Evolutionary conservation across 2,113 vertebrate species (phyloP).

Genomic region (Lasiurus borealis): DNA sequence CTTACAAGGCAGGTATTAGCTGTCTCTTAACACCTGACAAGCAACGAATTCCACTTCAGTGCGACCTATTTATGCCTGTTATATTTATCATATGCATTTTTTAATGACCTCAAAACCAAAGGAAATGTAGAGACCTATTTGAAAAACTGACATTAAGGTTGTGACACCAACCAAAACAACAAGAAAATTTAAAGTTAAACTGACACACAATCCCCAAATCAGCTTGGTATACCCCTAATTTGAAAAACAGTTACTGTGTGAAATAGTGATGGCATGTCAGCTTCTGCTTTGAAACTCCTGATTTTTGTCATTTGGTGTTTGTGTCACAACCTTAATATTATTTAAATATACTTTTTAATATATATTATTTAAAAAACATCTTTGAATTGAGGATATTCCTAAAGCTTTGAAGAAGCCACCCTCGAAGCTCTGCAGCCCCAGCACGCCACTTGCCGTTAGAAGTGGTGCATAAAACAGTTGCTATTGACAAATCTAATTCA

Average conservation of each 20-base stretch:
- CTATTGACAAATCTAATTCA: conserved; percentile 91
- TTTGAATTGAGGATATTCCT: conserved; percentile 83
- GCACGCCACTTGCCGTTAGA: conserved; percentile 86
- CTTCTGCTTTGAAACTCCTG: conserved; percentile 84
- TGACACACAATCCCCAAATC: conserved; percentile 86
- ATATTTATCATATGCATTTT: conserved; percentile 75
- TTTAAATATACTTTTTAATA: conserved; percentile 90
- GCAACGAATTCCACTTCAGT: conserved; percentile 55
- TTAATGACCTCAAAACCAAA: conserved; percentile 79
- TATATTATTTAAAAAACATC: conserved; percentile 90
- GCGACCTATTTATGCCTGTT: conserved; percentile 78
- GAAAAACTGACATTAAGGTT: conserved; percentile 85
- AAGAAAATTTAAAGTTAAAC: conserved; percentile 84
- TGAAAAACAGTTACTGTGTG: conserved; percentile 81
- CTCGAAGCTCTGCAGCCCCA: conserved; percentile 85
- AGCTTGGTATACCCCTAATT: conserved; percentile 77
- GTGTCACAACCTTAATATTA: conserved; percentile 90
- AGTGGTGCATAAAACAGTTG: conserved; percentile 89
- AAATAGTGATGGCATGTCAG: conserved; percentile 86
- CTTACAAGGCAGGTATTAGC: conserved; percentile 19
- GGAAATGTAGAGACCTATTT: conserved; percentile 75
- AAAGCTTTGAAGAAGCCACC: conserved; percentile 88
- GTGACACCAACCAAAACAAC: conserved; percentile 84
- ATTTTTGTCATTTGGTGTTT: conserved; percentile 88
- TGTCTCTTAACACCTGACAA: conserved; percentile 41